These are phyloP conservation scores for Amiota minor DNA, from an alignment of 2,888 invertebrate species.

Conservation along the genomic window DNA sequence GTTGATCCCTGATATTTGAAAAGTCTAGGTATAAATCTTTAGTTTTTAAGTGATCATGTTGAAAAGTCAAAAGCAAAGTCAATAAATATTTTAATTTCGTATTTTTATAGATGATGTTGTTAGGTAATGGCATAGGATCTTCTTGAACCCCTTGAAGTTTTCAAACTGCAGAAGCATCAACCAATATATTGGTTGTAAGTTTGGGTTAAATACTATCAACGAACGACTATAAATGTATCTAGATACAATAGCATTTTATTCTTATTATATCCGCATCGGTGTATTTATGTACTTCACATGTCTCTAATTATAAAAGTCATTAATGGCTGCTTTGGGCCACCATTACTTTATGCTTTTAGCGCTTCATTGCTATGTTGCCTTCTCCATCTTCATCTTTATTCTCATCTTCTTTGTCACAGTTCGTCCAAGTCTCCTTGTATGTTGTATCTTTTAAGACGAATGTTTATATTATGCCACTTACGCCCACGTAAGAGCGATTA, in stretches of 20 bases:
- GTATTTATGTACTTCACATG: conserved; percentile 8
- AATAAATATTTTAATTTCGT: no score
- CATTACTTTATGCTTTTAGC: neutral
- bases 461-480: neutral
- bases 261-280: conserved; percentile 1
- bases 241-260: neutral
- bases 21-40: no score
- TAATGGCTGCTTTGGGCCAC: conserved; percentile 7
- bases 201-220: neutral
- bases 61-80: no score
- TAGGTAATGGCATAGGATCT: no score
- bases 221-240: neutral
- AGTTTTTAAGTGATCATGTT: no score
- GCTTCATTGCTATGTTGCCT: no score
- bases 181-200: neutral
- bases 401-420: no score
- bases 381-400: no score
- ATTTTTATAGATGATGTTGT: no score
- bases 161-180: no score
- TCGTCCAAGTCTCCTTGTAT: neutral
- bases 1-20: no score
- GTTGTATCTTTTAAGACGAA: neutral
- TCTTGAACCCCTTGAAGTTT: no score
- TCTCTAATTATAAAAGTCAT: conserved; percentile 29
- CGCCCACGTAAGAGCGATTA: conserved; percentile 25